These are phyloP conservation scores for Todiramphus chloris DNA, from an alignment of 2,113 vertebrate species.

Conservation along the genomic window DNA sequence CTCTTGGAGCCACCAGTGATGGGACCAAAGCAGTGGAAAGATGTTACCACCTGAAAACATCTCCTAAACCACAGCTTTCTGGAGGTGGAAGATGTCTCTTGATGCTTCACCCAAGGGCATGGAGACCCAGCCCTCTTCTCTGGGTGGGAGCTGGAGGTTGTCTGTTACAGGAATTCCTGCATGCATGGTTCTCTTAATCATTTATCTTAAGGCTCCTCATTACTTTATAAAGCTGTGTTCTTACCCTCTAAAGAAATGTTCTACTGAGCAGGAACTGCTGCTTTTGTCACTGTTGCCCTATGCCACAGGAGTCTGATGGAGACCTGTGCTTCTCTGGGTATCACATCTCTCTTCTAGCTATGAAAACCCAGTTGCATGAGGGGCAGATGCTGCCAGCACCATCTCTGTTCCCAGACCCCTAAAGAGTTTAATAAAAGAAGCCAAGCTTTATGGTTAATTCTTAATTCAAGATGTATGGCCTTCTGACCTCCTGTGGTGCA, in stretches of 20 bases:
- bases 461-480: background rate
- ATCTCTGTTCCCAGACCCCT: background rate
- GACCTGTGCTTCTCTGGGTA: background rate
- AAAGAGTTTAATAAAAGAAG: background rate
- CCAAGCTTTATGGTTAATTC: background rate
- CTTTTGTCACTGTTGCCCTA: background rate
- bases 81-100: background rate
- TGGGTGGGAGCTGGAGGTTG: background rate
- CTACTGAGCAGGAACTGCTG: background rate
- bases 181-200: accelerated
- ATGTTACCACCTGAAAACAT: background rate
- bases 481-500: background rate
- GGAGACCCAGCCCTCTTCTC: background rate
- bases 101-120: accelerated
- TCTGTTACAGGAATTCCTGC: background rate
- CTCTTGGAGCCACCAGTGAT: background rate
- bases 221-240: background rate
- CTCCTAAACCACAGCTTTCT: background rate
- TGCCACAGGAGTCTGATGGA: background rate
- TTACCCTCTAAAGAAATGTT: background rate
- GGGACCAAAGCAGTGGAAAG: background rate
- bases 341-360: background rate
- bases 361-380: too few species aligned
- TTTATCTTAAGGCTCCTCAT: background rate
- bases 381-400: background rate